Percentiles rank a stretch among this genome's conserved stretches.
Evolutionary conservation across 53 echinoderm and acorn worm genomes (phyloP).

Genomic region (Stichopus horrens): DNA sequence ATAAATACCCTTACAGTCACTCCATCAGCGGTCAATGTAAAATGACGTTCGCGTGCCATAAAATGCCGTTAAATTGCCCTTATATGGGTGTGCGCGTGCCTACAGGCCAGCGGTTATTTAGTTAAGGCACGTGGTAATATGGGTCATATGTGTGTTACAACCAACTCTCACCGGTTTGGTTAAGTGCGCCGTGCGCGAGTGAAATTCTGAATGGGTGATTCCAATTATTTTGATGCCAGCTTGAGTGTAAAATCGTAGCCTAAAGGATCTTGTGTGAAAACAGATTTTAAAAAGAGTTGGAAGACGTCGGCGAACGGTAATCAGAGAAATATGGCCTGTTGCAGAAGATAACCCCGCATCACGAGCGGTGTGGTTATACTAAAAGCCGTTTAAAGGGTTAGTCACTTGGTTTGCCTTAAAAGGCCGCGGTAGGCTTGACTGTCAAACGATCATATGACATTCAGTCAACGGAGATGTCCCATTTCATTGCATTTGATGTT

Average conservation of each 20-base stretch:
- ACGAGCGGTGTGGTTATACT: too few species aligned
- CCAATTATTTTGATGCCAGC: conserved; percentile 15
- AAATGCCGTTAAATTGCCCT: conserved; percentile 36
- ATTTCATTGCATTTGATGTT: too few species aligned
- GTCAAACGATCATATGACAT: too few species aligned
- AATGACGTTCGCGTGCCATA: conserved; percentile 34
- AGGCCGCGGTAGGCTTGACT: too few species aligned
- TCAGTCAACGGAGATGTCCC: too few species aligned
- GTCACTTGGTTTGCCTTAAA: too few species aligned
- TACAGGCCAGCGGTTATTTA: conserved; percentile 11
- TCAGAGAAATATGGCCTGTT: conserved; percentile 34
- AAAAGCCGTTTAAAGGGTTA: too few species aligned
- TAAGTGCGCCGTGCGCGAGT: not conserved
- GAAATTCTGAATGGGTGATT: not conserved
- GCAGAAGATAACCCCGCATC: not conserved
- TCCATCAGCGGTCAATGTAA: conserved; percentile 29
- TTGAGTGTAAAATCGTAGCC: conserved; percentile 45
- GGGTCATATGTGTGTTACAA: conserved; percentile 13
- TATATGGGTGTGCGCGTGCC: conserved; percentile 37
- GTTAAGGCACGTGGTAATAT: conserved; percentile 36
- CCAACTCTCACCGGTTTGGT: too few species aligned
- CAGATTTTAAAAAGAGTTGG: not conserved
- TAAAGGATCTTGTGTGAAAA: conserved; percentile 3
- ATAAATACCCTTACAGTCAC: conserved; percentile 23
- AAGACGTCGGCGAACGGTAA: conserved; percentile 1